A percentile compares a stretch with the other conserved stretches of the same genome.
These are phyloP conservation scores for Chloroclystis v-ata DNA, from an alignment of 2,888 invertebrate species.

Conservation along the genomic window DNA sequence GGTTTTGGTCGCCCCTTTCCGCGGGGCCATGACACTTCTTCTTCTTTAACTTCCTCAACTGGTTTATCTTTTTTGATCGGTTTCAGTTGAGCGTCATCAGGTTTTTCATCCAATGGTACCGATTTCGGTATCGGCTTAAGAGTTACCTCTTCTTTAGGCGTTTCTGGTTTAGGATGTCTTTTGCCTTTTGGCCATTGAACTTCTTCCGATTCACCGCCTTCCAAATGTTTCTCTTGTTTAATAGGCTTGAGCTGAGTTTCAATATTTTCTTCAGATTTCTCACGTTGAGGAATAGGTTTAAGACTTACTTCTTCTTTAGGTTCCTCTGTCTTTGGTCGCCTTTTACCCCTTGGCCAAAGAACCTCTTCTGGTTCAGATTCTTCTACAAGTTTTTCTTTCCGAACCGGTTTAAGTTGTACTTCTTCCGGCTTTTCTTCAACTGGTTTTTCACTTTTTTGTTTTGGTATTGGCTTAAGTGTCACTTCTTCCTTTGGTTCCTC, in stretches of 20 bases:
- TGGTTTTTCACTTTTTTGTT: constrained; percentile 21
- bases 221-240: constrained; percentile 33
- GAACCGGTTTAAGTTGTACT: constrained; percentile 16
- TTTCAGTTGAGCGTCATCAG: background rate
- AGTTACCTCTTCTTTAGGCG: constrained; percentile 36
- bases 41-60: background rate
- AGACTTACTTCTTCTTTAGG: constrained; percentile 46
- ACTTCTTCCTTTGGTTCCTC: constrained; percentile 44
- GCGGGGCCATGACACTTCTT: constrained; percentile 1
- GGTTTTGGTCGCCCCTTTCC: constrained; percentile 4
- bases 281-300: constrained; percentile 44
- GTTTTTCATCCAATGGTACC: constrained; percentile 22
- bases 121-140: constrained; percentile 46
- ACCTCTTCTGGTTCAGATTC: constrained; percentile 37
- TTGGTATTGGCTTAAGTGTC: constrained; percentile 54
- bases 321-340: constrained; percentile 35
- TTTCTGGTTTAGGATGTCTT: constrained; percentile 36
- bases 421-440: constrained; percentile 54
- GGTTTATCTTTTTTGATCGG: background rate
- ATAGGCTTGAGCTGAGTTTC: constrained; percentile 40
- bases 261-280: constrained; percentile 44
- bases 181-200: constrained; percentile 31
- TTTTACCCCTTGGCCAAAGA: constrained; percentile 29
- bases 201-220: constrained; percentile 41
- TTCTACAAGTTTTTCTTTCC: constrained; percentile 37